Evolutionary conservation across 2,113 vertebrate species (phyloP).

Genomic region (Coregonus clupeaformis): DNA sequence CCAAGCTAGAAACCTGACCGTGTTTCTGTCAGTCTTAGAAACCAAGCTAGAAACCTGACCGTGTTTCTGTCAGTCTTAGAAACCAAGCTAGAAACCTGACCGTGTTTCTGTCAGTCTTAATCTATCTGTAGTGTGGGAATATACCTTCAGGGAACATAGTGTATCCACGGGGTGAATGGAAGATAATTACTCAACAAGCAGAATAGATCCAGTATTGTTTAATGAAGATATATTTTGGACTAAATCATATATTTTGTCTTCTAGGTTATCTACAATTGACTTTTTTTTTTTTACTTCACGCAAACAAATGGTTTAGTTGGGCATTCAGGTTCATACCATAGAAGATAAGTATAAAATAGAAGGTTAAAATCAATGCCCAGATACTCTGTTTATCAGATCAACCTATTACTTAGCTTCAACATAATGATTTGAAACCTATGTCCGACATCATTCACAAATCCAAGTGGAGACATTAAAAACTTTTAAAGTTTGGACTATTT

Average conservation of each 20-base stretch:
- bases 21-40: constrained; percentile 16
- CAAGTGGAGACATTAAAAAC: background rate
- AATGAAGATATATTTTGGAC: constrained; percentile 8
- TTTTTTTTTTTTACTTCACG: no score
- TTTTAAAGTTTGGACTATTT: background rate
- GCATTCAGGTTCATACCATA: no score
- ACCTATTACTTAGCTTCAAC: no score
- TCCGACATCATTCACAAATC: background rate
- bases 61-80: constrained; percentile 15
- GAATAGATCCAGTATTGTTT: constrained; percentile 13
- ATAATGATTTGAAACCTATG: background rate
- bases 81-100: constrained; percentile 8
- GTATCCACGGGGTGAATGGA: no score
- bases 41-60: constrained; percentile 9
- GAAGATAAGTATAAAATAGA: no score
- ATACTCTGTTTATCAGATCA: no score
- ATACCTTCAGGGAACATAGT: no score
- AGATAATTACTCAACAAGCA: no score
- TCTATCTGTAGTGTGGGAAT: constrained; percentile 2
- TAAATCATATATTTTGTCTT: background rate
- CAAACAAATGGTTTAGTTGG: no score
- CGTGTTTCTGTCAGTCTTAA: constrained; percentile 7
- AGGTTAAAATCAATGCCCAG: no score
- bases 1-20: constrained; percentile 6
- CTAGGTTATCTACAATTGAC: background rate